Evolutionary conservation across 2,888 invertebrate genomes (phyloP).

Genomic region (Exephanes ischioxanthus): DNA sequence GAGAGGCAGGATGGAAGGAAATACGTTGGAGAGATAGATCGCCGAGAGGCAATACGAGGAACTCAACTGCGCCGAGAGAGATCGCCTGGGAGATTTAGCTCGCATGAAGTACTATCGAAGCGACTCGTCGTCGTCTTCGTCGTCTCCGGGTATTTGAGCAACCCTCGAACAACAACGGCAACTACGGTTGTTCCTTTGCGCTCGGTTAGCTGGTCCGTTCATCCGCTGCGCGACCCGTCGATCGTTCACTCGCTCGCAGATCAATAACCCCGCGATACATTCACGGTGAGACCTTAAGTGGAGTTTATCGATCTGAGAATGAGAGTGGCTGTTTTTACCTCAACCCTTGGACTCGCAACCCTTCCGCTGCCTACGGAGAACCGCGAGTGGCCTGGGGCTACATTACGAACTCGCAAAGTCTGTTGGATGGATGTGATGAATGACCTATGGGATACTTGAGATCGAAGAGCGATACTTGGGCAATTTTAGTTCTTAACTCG

Average conservation of each 20-base stretch:
- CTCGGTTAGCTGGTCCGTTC: slow-evolving; percentile 48
- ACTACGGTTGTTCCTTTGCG: slow-evolving; percentile 54
- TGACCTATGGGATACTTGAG: too few species aligned
- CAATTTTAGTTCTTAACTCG: too few species aligned
- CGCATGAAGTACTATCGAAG: background rate
- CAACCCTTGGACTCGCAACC: slow-evolving; percentile 35
- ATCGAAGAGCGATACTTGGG: too few species aligned
- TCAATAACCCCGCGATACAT: too few species aligned
- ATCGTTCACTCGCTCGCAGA: background rate
- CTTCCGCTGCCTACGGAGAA: background rate
- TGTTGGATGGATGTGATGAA: background rate
- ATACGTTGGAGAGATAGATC: slow-evolving; percentile 22
- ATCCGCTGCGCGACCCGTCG: slow-evolving; percentile 1
- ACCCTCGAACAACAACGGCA: slow-evolving; percentile 50
- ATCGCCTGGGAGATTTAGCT: background rate
- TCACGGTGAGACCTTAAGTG: slow-evolving; percentile 31
- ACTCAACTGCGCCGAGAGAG: background rate
- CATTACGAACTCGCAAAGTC: background rate
- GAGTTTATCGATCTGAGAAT: slow-evolving; percentile 63
- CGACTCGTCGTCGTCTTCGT: slow-evolving; percentile 36
- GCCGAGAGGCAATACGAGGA: background rate
- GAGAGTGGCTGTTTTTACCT: slow-evolving; percentile 62
- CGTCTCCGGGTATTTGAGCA: slow-evolving; percentile 59
- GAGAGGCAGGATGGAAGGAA: slow-evolving; percentile 34
- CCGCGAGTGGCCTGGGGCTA: background rate